Evolutionary conservation across 2,797 vertebrate species (phyloP).

Genomic region (Betta splendens): DNA sequence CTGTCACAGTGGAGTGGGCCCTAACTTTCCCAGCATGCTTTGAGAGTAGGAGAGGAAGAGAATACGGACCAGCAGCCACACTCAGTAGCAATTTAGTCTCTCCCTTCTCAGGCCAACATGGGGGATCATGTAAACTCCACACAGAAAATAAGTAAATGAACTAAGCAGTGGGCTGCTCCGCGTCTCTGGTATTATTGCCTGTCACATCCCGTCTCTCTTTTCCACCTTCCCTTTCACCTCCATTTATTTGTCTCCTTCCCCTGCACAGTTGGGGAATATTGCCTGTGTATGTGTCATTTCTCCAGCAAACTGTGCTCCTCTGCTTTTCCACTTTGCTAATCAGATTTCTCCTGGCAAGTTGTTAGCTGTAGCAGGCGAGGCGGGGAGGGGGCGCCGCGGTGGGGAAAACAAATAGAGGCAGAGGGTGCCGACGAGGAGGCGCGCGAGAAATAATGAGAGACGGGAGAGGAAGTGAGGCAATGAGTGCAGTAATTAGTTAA

Average conservation of each 20-base stretch:
- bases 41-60: slow-evolving; percentile 26
- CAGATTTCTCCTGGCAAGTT: slow-evolving; percentile 71
- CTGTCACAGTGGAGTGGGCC: slow-evolving; percentile 6
- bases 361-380: slow-evolving; percentile 52
- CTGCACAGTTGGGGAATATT: slow-evolving; percentile 47
- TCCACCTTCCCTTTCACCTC: slow-evolving; percentile 45
- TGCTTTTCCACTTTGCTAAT: slow-evolving; percentile 69
- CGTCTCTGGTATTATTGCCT: slow-evolving; percentile 55
- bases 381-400: slow-evolving; percentile 24
- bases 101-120: slow-evolving; percentile 23
- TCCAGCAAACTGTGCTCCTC: slow-evolving; percentile 57
- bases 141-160: slow-evolving; percentile 46
- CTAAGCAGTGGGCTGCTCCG: slow-evolving; percentile 49
- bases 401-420: slow-evolving; percentile 39
- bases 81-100: slow-evolving; percentile 47
- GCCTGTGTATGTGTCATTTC: slow-evolving; percentile 48
- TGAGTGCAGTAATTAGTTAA: slow-evolving; percentile 64
- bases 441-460: slow-evolving; percentile 33
- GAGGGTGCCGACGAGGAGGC: slow-evolving; percentile 31
- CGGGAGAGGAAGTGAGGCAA: slow-evolving; percentile 27
- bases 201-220: slow-evolving; percentile 46
- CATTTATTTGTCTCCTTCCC: slow-evolving; percentile 38
- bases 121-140: slow-evolving; percentile 34
- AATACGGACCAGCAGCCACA: slow-evolving; percentile 45
- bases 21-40: slow-evolving; percentile 40